Conservation (phyloP, 1,140 invertebrate species). For the Megathymus violae region DNA sequence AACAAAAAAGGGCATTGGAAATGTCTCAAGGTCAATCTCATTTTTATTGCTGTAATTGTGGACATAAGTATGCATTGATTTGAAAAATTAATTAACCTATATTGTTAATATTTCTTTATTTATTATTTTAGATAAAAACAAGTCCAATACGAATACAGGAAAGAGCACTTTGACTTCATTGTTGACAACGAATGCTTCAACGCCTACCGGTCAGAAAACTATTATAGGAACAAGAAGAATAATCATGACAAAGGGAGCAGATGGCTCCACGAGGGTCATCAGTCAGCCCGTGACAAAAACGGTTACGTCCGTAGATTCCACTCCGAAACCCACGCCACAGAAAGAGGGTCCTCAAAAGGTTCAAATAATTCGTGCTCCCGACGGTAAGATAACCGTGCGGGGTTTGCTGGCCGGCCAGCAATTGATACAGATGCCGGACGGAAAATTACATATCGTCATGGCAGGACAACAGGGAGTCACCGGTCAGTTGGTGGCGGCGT, state of each 20-base stretch:
- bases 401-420: constrained; percentile 97
- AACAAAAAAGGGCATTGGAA: constrained; percentile 91
- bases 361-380: constrained; percentile 94
- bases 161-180: constrained; percentile 89
- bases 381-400: constrained; percentile 95
- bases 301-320: constrained; percentile 45
- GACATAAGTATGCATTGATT: no score
- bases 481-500: no score
- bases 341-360: constrained; percentile 89
- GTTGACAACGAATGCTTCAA: constrained; percentile 83
- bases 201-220: constrained; percentile 86
- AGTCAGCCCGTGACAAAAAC: constrained; percentile 80
- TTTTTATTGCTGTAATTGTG: not conserved
- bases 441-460: constrained; percentile 93
- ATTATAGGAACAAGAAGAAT: constrained; percentile 89
- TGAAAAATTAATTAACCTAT: no score
- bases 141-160: constrained; percentile 82
- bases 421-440: constrained; percentile 95
- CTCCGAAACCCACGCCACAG: constrained; percentile 59
- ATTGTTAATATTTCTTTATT: not conserved
- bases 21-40: constrained; percentile 75
- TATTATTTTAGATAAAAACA: constrained; percentile 65
- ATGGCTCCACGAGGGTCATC: constrained; percentile 91
- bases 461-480: no score
- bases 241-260: constrained; percentile 92